Evolutionary conservation across 2,113 vertebrate species (phyloP).

Genomic region (Hippocampus guttulatus): DNA sequence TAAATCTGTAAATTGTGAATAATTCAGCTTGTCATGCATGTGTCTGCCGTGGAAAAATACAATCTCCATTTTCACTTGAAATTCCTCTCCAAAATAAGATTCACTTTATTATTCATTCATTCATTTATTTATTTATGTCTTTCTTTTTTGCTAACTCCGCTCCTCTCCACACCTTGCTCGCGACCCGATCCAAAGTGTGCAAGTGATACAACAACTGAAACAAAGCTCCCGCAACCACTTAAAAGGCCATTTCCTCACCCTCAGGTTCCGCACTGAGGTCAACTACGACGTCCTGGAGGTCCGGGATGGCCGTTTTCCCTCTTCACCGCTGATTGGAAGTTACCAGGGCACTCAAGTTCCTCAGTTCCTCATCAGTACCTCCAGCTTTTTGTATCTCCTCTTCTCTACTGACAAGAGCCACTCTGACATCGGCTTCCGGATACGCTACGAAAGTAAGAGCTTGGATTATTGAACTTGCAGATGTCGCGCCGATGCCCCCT

Average conservation of each 20-base stretch:
- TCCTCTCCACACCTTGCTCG: too few species aligned
- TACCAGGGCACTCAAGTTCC: slow-evolving; percentile 98
- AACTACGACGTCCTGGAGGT: slow-evolving; percentile 96
- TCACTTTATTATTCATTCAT: too few species aligned
- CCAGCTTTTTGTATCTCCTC: slow-evolving; percentile 90
- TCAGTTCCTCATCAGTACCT: slow-evolving; percentile 98
- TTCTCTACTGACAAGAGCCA: slow-evolving; percentile 98
- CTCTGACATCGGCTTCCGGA: slow-evolving; percentile 94
- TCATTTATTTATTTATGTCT: too few species aligned
- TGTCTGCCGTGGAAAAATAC: too few species aligned
- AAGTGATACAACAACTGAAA: too few species aligned
- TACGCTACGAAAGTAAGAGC: slow-evolving; percentile 93
- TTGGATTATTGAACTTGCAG: background rate
- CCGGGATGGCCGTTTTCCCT: slow-evolving; percentile 88
- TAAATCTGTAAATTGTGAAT: slow-evolving; percentile 13
- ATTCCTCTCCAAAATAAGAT: background rate
- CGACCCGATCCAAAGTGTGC: too few species aligned
- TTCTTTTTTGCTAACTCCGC: too few species aligned
- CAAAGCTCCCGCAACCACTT: background rate
- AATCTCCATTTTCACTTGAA: background rate
- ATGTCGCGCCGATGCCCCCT: background rate
- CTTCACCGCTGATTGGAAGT: slow-evolving; percentile 87
- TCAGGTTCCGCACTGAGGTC: slow-evolving; percentile 94
- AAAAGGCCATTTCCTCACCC: background rate
- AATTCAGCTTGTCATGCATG: background rate